Evolutionary conservation across 2,797 vertebrate species (phyloP), one percentile per base, ranked within the genome.

Genomic region (Petrocephalus schoutedeni): DNA sequence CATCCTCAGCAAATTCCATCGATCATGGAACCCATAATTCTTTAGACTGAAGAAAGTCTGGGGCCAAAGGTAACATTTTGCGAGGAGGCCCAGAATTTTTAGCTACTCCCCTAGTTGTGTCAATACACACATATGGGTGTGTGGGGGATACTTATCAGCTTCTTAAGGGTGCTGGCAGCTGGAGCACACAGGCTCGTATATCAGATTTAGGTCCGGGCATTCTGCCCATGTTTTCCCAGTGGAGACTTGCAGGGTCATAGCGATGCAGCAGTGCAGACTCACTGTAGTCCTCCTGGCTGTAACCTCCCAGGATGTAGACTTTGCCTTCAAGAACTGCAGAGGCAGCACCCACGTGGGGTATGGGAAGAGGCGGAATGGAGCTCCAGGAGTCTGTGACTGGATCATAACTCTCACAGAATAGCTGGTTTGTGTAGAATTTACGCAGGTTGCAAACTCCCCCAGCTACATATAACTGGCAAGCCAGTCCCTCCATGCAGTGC

Each of bases 401-500:
- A 84, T 94, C 88, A 2, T 95, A 96, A 54, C 91, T 88, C 91
- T 96, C 96, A 6, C 95, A 96, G 83, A 90, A 87, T 6, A 89
- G 91, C 86, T 95, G 95, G 89, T 96, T 91, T 0, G 93, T 93
- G 91, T 96, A 96, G 90, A 94, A 96, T 32, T 88, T 92, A 9
- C 87, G 90, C 8, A 92, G 88, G 90, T 95, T 96, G 32, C 94
- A 93, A 7, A 95, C 90, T 0, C 95, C 96, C 0, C 95, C 96
- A 0, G 91, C 94, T 0, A 94, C 94, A 0, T 94, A 96, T 6
- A 96, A 91, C 54, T 1, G 88, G 1, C 91, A 91, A 5, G 67
- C 89, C 89, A 96, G 89, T n/a, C 87, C 86, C 88, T 96, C 94
- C 95, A 96, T 96, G 91, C 95, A 95, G 86, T 96, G 96, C 90